A percentile compares a stretch with the other conserved stretches of the same genome.
phyloP scores from a whole-genome alignment of 2,797 vertebrate species.

The Agapornis canus region DNA sequence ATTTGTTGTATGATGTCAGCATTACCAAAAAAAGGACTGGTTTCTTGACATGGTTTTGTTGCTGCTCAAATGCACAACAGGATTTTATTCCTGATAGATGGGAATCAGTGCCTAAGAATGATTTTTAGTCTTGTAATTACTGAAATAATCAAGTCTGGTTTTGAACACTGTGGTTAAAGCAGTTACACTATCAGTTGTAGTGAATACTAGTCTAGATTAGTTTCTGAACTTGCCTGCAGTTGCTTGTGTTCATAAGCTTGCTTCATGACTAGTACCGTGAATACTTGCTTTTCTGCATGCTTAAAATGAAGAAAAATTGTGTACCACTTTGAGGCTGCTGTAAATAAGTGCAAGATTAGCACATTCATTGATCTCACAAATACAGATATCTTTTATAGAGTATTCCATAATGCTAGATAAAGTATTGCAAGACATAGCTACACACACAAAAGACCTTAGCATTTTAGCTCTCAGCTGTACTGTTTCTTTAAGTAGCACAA shows the following conservation, averaged over 20 bases:
- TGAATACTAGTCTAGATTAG: neutral
- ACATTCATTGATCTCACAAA: neutral
- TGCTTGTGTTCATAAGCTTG: neutral
- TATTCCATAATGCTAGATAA: neutral
- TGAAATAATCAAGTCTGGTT: neutral
- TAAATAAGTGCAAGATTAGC: neutral
- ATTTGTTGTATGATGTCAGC: neutral
- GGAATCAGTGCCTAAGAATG: neutral
- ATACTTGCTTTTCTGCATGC: neutral
- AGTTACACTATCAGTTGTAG: neutral
- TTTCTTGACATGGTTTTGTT: neutral
- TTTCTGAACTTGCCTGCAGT: neutral
- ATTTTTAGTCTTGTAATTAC: neutral
- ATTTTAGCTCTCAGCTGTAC: neutral
- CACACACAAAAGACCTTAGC: neutral
- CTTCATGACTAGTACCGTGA: neutral
- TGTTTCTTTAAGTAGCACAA: neutral
- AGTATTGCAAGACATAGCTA: neutral
- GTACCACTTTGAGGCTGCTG: neutral
- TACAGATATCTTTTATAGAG: fast-evolving
- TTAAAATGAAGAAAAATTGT: neutral
- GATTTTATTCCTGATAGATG: neutral
- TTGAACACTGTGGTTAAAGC: neutral
- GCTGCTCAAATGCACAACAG: neutral
- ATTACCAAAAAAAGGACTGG: neutral